These are phyloP conservation scores for Gymnoscelis rufifasciata DNA, from an alignment of 2,888 invertebrate genomes.

Conservation along the genomic window DNA sequence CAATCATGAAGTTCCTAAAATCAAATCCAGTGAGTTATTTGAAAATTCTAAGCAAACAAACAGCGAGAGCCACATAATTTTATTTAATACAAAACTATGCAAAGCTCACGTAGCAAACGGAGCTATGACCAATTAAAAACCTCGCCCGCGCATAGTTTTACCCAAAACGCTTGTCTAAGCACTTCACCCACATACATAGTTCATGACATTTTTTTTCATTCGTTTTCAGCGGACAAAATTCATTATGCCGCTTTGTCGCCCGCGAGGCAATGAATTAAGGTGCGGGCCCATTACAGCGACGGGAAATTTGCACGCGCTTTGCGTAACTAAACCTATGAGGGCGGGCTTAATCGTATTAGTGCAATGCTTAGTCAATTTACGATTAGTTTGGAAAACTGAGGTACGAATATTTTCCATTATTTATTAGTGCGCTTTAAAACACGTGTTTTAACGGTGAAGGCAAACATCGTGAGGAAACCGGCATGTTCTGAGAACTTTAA, in stretches of 20 bases:
- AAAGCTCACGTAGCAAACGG: too few species aligned
- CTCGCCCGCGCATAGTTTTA: background rate
- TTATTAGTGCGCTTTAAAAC: too few species aligned
- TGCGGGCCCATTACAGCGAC: constrained; percentile 54
- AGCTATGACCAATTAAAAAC: too few species aligned
- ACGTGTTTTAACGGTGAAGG: too few species aligned
- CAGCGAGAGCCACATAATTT: too few species aligned
- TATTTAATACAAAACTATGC: too few species aligned
- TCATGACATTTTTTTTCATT: constrained; percentile 21
- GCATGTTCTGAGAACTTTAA: too few species aligned
- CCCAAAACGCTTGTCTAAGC: background rate
- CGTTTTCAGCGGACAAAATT: constrained; percentile 46
- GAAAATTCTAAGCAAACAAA: too few species aligned
- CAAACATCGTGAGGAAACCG: too few species aligned
- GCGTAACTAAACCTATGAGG: constrained; percentile 7
- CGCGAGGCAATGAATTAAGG: constrained; percentile 59
- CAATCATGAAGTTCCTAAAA: too few species aligned
- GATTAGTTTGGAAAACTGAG: constrained; percentile 20
- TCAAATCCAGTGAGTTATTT: too few species aligned
- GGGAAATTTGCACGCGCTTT: constrained; percentile 54
- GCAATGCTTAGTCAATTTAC: constrained; percentile 29
- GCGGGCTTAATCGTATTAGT: constrained; percentile 27
- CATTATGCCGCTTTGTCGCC: constrained; percentile 49
- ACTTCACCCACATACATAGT: constrained; percentile 1
- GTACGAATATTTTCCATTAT: background rate